Evolutionary conservation across 2,888 invertebrate species (phyloP), one percentile per base, ranked within the genome.

Genomic region (Phengaris alcon): DNA sequence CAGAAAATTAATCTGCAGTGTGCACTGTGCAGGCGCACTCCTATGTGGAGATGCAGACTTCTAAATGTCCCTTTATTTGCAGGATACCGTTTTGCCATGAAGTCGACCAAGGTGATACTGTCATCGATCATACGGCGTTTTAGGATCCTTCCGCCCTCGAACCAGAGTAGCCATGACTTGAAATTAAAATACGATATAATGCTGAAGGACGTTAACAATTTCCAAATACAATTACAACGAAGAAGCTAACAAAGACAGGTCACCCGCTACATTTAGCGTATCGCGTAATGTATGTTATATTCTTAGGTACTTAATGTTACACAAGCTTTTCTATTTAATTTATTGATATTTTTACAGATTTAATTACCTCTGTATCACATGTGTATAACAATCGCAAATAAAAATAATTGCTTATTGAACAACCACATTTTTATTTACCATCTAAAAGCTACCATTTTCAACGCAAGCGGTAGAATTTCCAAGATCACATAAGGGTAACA

Each of bases 11-110:
- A 35, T 35, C 35, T 35, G 35, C 35, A 1, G 35, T 35, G 35
- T 35, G 35, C 35, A 35, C 35, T 0, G 35, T 22, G 22, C 22
- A 22, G 22, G 22, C 22, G 35, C 35, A 4, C 35, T 35, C 35
- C 35, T 35, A 35, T 35, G 35, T 35, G 3, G 35, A 35, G 48
- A 48, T 48, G 7, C 6, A 48, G 48, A 59, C 10, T 59, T 15
- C 6, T 6, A 55, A 59, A 9, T 9, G 0, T 22, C 5, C n/a
- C 52, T 70, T 51, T 35, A 35, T 48, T 70, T 70, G 9, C 15
- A 70, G 70, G 70, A 52, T 70, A 70, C 51, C 70, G 52, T 10
- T 52, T 70, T 4, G 70, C 70, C 10, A 70, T 70, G 70, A 48
- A 51, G 7, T 70, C 70, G 2, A 51, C 22, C 3, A 70, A 70